Conservation (phyloP, 2,888 invertebrate genomes). For the Hydroisotoma schaefferi region DNA sequence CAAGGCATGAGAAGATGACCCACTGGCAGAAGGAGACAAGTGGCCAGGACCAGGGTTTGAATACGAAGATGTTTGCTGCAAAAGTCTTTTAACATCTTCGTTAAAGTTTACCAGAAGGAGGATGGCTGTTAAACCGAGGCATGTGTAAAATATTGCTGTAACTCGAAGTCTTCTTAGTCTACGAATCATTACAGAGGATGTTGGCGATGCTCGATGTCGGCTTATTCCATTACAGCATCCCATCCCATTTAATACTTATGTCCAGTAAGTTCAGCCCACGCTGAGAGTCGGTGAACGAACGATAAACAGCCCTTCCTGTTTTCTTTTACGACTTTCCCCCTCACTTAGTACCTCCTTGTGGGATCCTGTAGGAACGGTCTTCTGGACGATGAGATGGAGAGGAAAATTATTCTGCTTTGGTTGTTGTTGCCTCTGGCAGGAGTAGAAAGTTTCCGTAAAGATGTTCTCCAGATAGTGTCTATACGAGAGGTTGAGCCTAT, state of each 20-base stretch:
- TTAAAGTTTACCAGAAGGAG: slow-evolving; percentile 47
- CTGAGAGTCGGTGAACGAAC: too few relatives aligned
- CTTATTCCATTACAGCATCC: slow-evolving; percentile 6
- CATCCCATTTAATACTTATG: slow-evolving; percentile 8
- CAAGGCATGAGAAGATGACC: neutral
- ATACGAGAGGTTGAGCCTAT: too few relatives aligned
- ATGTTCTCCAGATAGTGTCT: too few relatives aligned
- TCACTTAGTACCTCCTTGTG: too few relatives aligned
- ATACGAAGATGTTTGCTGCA: slow-evolving; percentile 28
- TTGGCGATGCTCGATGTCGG: slow-evolving; percentile 6
- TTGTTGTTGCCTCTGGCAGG: too few relatives aligned
- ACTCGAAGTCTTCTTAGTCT: slow-evolving; percentile 47
- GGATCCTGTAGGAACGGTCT: too few relatives aligned
- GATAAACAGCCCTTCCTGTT: neutral
- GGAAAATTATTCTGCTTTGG: too few relatives aligned
- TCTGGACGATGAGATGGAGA: too few relatives aligned
- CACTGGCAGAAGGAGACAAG: neutral
- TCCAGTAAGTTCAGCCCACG: too few relatives aligned
- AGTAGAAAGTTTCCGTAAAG: too few relatives aligned
- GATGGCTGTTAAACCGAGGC: slow-evolving; percentile 46
- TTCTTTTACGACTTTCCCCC: neutral
- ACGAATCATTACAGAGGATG: slow-evolving; percentile 36
- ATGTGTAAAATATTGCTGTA: slow-evolving; percentile 48
- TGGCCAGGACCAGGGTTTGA: neutral
- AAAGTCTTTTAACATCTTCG: slow-evolving; percentile 45